Conservation (phyloP, 2,888 invertebrate species). For the Watsonalla cultraria region DNA sequence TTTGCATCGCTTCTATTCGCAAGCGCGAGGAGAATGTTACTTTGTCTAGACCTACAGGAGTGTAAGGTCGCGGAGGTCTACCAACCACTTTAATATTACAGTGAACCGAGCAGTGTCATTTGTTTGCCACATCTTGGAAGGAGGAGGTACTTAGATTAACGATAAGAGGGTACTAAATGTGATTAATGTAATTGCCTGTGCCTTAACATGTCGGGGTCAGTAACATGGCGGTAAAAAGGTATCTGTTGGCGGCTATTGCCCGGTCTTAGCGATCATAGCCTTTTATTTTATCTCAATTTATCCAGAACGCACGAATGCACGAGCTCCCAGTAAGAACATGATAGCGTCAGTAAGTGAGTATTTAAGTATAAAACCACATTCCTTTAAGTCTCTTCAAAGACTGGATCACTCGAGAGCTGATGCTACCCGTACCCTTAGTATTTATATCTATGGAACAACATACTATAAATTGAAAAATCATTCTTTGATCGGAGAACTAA, state of each 20-base stretch:
- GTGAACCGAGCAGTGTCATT: too few species aligned
- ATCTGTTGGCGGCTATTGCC: conserved; percentile 4
- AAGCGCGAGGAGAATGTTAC: too few species aligned
- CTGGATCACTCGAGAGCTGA: background rate
- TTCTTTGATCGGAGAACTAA: background rate
- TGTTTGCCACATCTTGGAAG: too few species aligned
- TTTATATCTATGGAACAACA: too few species aligned
- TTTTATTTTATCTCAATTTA: conserved; percentile 1
- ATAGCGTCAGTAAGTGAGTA: background rate
- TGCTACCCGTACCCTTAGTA: background rate
- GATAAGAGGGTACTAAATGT: background rate
- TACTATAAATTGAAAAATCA: background rate
- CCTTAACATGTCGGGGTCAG: conserved; percentile 15
- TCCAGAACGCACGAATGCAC: background rate
- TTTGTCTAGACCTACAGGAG: too few species aligned
- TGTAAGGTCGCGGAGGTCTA: too few species aligned
- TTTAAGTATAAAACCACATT: background rate
- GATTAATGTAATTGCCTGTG: conserved; percentile 4
- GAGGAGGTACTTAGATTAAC: too few species aligned
- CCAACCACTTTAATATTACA: too few species aligned
- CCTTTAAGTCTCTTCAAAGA: background rate
- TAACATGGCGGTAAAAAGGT: conserved; percentile 4
- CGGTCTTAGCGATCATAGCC: conserved; percentile 4
- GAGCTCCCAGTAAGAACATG: background rate
- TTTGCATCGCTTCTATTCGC: too few species aligned